Evolutionary conservation across 2,113 vertebrate species (phyloP), one percentile per base, ranked within the genome.

Genomic region (Phalacrocorax carbo): DNA sequence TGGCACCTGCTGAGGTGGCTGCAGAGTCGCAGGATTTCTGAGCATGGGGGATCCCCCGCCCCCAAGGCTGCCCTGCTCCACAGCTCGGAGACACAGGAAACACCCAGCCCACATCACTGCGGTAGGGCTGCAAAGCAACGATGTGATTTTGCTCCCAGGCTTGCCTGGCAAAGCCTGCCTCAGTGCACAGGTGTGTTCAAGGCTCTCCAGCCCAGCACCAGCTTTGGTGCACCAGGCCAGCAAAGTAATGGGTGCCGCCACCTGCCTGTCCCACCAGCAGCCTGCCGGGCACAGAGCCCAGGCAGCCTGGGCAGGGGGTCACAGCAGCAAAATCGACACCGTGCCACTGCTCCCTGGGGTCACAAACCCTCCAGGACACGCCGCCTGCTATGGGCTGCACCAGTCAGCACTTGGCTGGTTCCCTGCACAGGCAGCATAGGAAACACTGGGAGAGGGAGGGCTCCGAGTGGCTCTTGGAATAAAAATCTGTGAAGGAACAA

Each of bases 171-270:
- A 48, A 58, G 65, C 77, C 69, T 49, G 42, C 51, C 71, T 85
- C 51, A 4, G 57, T 0, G 1, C 38, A n/a, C 0, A 0, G 54
- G 72, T 49, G 25, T 0, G 0, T 10, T 5, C 0, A 10, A 21
- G 34, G 49, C 21, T 54, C 69, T 60, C 68, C 86, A 42, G 42
- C 48, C 34, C 49, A n/a, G 36, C 19, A 6, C n/a, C 55, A 71
- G 49, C 54, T 51, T 17, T 12, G 54, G 30, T 72, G 66, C 38
- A 61, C 42, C 76, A 49, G 30, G 29, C 66, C 57, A 55, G 44
- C 36, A 5, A 49, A 40, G 26, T 25, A 2, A 40, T 34, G 32
- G 55, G 15, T 68, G 71, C 42, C 7, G 8, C 20, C 4, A 3
- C 6, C 29, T 9, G 6, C 32, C 26, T 18, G 26, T 54, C n/a